A percentile compares a stretch with the other conserved stretches of the same genome.
Conservation (phyloP, 2,113 vertebrate species). For the Beaufortia kweichowensis region DNA sequence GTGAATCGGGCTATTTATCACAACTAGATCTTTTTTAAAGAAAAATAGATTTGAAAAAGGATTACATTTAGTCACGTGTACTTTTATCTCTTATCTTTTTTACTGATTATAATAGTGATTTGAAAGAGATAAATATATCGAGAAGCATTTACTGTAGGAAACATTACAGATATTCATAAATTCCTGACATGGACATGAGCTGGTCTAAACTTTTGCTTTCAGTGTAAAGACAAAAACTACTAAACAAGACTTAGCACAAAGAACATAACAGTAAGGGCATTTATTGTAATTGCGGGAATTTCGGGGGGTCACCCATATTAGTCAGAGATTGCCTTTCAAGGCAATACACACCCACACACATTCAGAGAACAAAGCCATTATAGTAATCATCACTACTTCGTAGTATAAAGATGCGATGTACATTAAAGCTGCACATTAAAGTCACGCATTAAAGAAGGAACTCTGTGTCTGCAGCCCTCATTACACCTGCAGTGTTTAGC, state of each 20-base stretch:
- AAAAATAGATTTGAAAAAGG: neutral
- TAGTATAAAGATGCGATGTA: neutral
- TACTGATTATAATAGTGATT: neutral
- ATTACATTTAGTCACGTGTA: neutral
- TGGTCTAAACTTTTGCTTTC: too few relatives aligned
- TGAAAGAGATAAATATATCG: neutral
- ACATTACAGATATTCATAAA: neutral
- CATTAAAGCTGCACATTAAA: neutral
- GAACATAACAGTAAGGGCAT: neutral
- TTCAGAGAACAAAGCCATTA: neutral
- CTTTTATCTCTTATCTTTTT: neutral
- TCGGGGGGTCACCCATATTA: constrained; percentile 15
- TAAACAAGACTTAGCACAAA: too few relatives aligned
- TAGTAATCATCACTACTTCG: neutral
- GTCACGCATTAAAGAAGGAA: too few relatives aligned
- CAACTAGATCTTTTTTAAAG: neutral
- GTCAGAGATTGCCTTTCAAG: neutral
- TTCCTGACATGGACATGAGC: too few relatives aligned
- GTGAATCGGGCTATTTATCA: neutral
- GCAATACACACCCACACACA: neutral
- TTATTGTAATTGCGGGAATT: neutral
- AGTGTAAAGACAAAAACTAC: too few relatives aligned
- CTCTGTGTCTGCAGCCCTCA: too few relatives aligned
- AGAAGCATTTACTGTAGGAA: neutral
- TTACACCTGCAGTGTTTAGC: too few relatives aligned